phyloP scores from a whole-genome alignment of 64 coral and sea anemone species.

The Dendronephthya gigantea region DNA sequence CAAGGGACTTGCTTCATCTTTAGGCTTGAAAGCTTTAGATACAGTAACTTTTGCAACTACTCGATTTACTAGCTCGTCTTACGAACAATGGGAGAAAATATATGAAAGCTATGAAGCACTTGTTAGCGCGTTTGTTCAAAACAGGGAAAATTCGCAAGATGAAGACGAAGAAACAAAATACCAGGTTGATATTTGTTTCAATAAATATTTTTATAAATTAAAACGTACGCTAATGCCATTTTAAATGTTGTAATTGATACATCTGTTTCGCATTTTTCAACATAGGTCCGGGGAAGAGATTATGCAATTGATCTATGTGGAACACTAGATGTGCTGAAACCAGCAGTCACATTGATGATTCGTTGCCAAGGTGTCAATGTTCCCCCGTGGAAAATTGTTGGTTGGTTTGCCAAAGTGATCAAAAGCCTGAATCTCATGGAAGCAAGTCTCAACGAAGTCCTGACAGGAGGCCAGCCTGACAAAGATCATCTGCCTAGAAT shows the following conservation, averaged over 20 bases:
- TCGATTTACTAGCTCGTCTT: neutral
- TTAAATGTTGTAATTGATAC: too few relatives aligned
- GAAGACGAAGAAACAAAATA: constrained; percentile 3
- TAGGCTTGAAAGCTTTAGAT: neutral
- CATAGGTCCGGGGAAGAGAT: neutral
- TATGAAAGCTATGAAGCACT: neutral
- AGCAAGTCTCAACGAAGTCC: neutral
- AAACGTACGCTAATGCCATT: too few relatives aligned
- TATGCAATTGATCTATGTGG: constrained; percentile 3
- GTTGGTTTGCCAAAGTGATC: neutral
- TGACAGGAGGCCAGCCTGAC: neutral
- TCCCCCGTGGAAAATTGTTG: neutral
- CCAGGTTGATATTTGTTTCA: too few relatives aligned
- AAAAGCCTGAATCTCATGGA: neutral
- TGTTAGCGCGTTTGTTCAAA: neutral
- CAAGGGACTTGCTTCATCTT: neutral
- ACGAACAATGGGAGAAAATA: neutral
- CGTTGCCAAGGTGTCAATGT: neutral
- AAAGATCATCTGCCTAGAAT: neutral
- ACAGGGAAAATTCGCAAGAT: neutral
- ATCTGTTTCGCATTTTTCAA: too few relatives aligned
- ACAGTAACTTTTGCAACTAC: neutral
- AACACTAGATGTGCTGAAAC: neutral
- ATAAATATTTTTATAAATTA: too few relatives aligned
- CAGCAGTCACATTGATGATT: neutral